These are phyloP conservation scores for Microcebus tavaratra DNA, from an alignment of 2,113 vertebrate species.

Conservation along the genomic window DNA sequence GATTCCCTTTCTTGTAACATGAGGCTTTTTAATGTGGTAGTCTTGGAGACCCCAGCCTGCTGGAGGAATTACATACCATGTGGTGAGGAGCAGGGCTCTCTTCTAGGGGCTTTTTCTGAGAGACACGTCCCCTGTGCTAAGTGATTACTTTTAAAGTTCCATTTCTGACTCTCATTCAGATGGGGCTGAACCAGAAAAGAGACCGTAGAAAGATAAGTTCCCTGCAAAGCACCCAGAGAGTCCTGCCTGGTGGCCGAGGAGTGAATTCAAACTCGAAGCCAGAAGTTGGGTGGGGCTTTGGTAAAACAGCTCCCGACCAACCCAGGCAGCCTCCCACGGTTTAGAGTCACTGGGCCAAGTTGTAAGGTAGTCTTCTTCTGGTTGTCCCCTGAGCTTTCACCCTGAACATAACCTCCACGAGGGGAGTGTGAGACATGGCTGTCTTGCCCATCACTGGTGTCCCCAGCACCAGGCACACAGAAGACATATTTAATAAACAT, in stretches of 20 bases:
- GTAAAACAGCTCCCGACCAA: background rate
- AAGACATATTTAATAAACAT: background rate
- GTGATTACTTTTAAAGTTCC: background rate
- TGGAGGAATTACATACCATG: accelerated
- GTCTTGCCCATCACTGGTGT: background rate
- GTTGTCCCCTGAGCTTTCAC: background rate
- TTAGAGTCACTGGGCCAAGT: background rate
- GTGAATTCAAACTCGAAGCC: background rate
- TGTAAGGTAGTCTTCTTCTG: background rate
- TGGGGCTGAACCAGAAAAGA: background rate
- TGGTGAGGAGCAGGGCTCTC: background rate
- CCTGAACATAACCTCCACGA: background rate
- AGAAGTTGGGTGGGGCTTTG: background rate
- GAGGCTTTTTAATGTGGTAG: background rate
- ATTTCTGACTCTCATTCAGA: background rate
- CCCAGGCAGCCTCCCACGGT: background rate
- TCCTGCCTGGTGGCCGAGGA: background rate
- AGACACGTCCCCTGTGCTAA: background rate
- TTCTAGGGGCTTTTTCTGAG: background rate
- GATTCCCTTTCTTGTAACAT: background rate
- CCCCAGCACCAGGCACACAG: background rate
- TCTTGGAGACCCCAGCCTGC: background rate
- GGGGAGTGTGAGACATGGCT: background rate
- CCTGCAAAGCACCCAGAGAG: background rate
- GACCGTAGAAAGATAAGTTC: background rate